Percentiles rank a stretch among this genome's conserved stretches.
phyloP scores from a whole-genome alignment of 2,888 invertebrate species.

The Amaurobius ferox region DNA sequence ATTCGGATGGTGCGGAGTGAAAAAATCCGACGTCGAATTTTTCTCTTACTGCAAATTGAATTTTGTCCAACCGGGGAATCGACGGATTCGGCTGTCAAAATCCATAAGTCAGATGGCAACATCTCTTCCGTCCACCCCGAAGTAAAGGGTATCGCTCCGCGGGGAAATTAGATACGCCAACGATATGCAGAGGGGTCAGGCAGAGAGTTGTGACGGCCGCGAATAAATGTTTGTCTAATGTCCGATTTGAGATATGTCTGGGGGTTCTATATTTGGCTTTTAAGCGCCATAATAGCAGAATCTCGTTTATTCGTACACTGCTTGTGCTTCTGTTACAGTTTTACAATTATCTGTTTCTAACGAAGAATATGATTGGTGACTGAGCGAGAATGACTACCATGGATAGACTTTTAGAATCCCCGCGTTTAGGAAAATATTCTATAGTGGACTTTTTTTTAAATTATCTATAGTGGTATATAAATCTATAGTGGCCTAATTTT shows the following conservation, averaged over 20 bases:
- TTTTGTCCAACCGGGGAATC: conserved; percentile 63
- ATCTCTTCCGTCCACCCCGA: conserved; percentile 35
- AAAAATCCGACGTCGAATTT: conserved; percentile 13
- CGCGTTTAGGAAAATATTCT: too few relatives aligned
- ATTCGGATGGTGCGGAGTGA: not conserved
- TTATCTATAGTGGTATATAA: too few relatives aligned
- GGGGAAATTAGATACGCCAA: conserved; percentile 66
- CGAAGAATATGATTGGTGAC: too few relatives aligned
- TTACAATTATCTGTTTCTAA: too few relatives aligned
- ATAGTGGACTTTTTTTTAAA: too few relatives aligned
- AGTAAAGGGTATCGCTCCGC: conserved; percentile 64
- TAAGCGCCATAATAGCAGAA: too few relatives aligned
- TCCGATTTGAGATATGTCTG: conserved; percentile 23
- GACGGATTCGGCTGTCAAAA: conserved; percentile 67
- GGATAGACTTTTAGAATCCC: too few relatives aligned
- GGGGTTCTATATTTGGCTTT: conserved; percentile 44
- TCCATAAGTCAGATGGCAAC: conserved; percentile 62
- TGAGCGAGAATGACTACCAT: too few relatives aligned
- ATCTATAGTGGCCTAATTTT: too few relatives aligned
- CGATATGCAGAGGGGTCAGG: conserved; percentile 69
- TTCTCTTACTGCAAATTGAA: conserved; percentile 44
- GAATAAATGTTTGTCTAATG: conserved; percentile 70
- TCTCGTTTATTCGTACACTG: too few relatives aligned
- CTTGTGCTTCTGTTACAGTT: too few relatives aligned
- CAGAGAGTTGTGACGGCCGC: conserved; percentile 59